Percentiles rank a stretch among this genome's conserved stretches.
Conservation (phyloP, 2,113 vertebrate species). For the Vicugna pacos region DNA sequence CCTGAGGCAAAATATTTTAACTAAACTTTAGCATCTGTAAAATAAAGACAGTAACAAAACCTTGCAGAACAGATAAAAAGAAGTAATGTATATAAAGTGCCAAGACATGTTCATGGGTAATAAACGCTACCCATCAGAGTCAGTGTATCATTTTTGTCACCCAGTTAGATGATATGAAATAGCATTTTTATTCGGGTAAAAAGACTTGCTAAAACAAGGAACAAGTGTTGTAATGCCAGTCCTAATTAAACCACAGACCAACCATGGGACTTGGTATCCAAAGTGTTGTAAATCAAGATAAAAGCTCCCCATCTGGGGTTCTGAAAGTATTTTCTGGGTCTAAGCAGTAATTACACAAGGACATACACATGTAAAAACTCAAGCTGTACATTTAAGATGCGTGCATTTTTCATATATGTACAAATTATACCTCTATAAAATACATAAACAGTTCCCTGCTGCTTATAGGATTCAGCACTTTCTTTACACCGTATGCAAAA, state of each 20-base stretch:
- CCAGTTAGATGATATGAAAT: neutral
- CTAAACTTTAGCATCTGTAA: neutral
- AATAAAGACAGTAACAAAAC: neutral
- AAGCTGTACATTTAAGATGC: neutral
- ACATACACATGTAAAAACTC: neutral
- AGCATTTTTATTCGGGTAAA: neutral
- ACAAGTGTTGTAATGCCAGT: neutral
- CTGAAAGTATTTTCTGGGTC: slow-evolving; percentile 23
- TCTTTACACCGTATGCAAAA: neutral
- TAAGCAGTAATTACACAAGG: neutral
- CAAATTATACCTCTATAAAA: neutral
- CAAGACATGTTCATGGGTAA: neutral
- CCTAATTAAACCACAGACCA: neutral
- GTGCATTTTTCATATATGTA: neutral
- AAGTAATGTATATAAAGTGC: neutral
- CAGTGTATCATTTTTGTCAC: neutral
- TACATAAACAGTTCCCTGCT: neutral
- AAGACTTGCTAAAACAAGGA: neutral
- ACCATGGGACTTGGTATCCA: neutral
- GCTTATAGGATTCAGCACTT: neutral
- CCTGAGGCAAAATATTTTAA: neutral
- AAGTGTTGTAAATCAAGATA: slow-evolving; percentile 34
- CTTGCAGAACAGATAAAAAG: neutral
- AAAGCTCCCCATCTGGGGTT: neutral
- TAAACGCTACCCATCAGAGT: neutral